A percentile compares a stretch with the other conserved stretches of the same genome.
Conservation (phyloP, 2,797 vertebrate genomes). For the Nannoperca australis region DNA sequence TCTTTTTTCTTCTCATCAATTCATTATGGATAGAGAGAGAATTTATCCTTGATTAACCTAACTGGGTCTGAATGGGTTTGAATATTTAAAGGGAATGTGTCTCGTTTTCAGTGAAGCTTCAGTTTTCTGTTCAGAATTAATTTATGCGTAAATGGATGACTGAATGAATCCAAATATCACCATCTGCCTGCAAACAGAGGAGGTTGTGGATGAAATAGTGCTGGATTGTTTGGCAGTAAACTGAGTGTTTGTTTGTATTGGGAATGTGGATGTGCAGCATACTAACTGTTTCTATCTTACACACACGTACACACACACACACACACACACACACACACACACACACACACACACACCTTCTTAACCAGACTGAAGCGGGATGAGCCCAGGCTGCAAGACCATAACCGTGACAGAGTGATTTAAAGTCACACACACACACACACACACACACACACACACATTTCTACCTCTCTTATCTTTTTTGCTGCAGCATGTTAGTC, state of each 20-base stretch:
- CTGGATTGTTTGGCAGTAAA: slow-evolving; percentile 39
- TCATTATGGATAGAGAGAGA: slow-evolving; percentile 33
- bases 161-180: slow-evolving; percentile 45
- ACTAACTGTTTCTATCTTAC: slow-evolving; percentile 31
- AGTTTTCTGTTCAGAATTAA: slow-evolving; percentile 44
- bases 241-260: slow-evolving; percentile 43
- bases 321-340: slow-evolving; percentile 18
- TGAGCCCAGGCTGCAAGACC: slow-evolving; percentile 41
- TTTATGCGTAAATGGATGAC: slow-evolving; percentile 30
- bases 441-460: slow-evolving; percentile 4
- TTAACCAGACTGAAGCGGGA: slow-evolving; percentile 48
- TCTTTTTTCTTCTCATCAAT: slow-evolving; percentile 47
- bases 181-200: slow-evolving; percentile 37
- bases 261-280: slow-evolving; percentile 31
- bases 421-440: background rate
- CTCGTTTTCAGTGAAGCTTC: slow-evolving; percentile 30
- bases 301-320: slow-evolving; percentile 10
- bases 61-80: slow-evolving; percentile 42
- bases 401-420: slow-evolving; percentile 32
- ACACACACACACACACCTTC: slow-evolving; percentile 16
- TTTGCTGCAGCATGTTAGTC: slow-evolving; percentile 31
- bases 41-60: slow-evolving; percentile 49
- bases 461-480: slow-evolving; percentile 41
- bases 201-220: slow-evolving; percentile 26
- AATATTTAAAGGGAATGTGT: slow-evolving; percentile 51